Evolutionary conservation across 37 sponge, comb jelly and placozoan species (phyloP).

Genomic region (Mnemiopsis leidyi): DNA sequence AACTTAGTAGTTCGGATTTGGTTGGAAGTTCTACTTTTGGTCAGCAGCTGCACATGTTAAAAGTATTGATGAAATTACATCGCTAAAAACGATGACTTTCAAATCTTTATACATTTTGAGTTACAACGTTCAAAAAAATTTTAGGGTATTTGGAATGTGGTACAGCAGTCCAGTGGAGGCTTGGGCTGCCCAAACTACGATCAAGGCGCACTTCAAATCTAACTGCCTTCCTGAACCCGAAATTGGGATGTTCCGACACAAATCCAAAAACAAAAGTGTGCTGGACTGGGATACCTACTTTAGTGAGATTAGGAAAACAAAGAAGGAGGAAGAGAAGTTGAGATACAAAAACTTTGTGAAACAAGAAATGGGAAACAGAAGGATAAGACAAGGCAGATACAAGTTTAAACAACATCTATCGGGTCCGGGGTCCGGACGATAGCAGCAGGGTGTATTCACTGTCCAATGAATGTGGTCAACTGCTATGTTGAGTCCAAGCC

Average conservation of each 20-base stretch:
- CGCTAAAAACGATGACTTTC: too few species aligned
- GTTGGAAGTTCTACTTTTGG: too few species aligned
- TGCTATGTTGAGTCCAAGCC: too few species aligned
- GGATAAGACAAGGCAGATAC: constrained; percentile 24
- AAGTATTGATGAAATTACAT: too few species aligned
- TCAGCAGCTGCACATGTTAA: too few species aligned
- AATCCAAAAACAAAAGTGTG: not conserved
- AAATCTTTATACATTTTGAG: too few species aligned
- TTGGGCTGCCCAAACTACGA: not conserved
- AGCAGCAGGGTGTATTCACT: too few species aligned
- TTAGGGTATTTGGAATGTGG: constrained; percentile 59
- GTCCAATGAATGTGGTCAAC: too few species aligned
- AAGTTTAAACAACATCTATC: constrained; percentile 24
- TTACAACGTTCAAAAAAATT: not conserved
- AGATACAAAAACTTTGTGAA: constrained; percentile 52
- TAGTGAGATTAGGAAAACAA: not conserved
- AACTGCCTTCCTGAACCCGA: not conserved
- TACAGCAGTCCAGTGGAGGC: constrained; percentile 38
- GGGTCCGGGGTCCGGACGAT: too few species aligned
- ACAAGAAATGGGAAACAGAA: constrained; percentile 34
- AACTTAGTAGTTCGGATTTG: too few species aligned
- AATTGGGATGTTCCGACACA: constrained; percentile 15
- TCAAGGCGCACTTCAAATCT: not conserved
- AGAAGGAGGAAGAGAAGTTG: not conserved
- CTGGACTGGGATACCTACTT: constrained; percentile 44